Base-by-base conservation (phyloP, 1,140 invertebrate species). In the Tetraneura akinire region DNA sequence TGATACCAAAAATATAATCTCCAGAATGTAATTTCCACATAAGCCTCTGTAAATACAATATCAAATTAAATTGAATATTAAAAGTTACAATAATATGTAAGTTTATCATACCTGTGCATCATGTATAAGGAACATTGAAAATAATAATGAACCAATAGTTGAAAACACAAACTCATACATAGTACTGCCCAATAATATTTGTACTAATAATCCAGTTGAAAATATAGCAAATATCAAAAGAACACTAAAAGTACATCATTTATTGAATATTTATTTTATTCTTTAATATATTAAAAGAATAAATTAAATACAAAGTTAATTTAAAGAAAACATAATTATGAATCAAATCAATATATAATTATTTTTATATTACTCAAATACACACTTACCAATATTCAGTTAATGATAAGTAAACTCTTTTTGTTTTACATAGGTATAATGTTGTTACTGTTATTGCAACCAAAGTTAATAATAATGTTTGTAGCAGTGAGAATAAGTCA, bases 381-480 rank as follows among this genome's bases (percentile, higher is more conserved):
- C 14, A 47, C 4, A 78, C 55, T 78, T 11, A 78, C 74, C 53
- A 78, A 78, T 60, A 78, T 62, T 78, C 55, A 47, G 55, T 78
- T n/a, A 78, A 78, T 6, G 55, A 29, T 21, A 78, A 62, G 3
- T 37, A 26, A 11, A 62, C 55, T 60, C 37, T 45, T 4, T 78
- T 62, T 6, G 53, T 78, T 18, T 62, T 57, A 60, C 29, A 45
- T 9, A 78, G 23, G 14, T 78, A 78, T 29, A 78, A 2, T 14
- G 16, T 62, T 45, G 37, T 62, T 47, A 21, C 37, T 16, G 42
- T 78, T 6, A 78, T 62, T 45, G 53, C 57, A 60, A 78, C n/a
- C 9, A 78, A 78, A 45, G 74, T 78, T 18, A 78, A 37, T 78
- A 78, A 26, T 26, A 78, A 62, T 26, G 74, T 78, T 78, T 78